Evolutionary conservation across 2,797 vertebrate species (phyloP).

Genomic region (Urocyon cinereoargenteus): DNA sequence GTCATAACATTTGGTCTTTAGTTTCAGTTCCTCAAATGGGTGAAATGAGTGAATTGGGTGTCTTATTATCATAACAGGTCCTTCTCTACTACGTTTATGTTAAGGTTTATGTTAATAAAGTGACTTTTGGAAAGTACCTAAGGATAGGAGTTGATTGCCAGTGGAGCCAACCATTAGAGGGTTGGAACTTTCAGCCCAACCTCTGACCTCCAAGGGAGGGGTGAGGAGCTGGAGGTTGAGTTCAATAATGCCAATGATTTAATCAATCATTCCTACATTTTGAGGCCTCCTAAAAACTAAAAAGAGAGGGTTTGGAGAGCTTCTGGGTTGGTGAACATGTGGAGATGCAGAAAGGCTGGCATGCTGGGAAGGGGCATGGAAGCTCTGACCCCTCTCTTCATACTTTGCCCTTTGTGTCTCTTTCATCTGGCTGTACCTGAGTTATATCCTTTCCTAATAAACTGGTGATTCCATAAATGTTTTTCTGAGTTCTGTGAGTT

Average conservation of each 20-base stretch:
- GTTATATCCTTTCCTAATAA: background rate
- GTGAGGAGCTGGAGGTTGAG: background rate
- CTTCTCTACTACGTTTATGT: background rate
- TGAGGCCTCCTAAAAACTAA: background rate
- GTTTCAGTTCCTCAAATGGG: constrained; percentile 23
- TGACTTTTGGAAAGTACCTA: constrained; percentile 18
- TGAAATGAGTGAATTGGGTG: background rate
- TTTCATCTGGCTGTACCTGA: background rate
- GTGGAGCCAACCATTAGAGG: background rate
- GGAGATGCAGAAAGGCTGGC: background rate
- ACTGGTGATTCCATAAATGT: background rate
- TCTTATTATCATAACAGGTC: background rate
- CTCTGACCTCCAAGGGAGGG: background rate
- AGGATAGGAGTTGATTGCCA: background rate
- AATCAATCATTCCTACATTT: background rate
- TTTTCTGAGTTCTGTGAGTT: background rate
- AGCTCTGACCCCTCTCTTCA: background rate
- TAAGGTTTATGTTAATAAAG: background rate
- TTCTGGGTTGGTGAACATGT: background rate
- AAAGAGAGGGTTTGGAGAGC: background rate
- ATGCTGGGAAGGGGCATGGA: background rate
- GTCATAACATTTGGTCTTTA: background rate
- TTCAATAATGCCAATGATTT: background rate
- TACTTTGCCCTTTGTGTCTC: background rate
- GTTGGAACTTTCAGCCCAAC: background rate